Evolutionary conservation across 2,797 vertebrate species (phyloP).

Genomic region (Gymnoscopelus braueri): DNA sequence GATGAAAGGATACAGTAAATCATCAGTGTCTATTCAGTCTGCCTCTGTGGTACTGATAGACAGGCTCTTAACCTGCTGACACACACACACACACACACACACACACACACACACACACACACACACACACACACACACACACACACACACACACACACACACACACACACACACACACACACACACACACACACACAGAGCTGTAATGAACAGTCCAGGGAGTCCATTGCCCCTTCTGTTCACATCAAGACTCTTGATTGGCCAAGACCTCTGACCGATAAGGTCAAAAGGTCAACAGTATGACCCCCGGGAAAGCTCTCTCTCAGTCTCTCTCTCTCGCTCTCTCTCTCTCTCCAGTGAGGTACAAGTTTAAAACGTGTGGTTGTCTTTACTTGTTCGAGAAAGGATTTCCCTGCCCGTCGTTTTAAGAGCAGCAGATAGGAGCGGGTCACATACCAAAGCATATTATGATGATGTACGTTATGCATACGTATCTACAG

Average conservation of each 20-base stretch:
- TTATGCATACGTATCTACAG: too few species aligned
- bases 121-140: neutral
- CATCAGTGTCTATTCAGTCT: conserved; percentile 75
- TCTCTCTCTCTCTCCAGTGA: too few species aligned
- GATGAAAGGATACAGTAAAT: conserved; percentile 72
- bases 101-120: conserved; percentile 11
- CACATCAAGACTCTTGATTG: conserved; percentile 76
- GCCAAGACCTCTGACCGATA: conserved; percentile 69
- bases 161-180: conserved; percentile 16
- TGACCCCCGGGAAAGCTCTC: conserved; percentile 47
- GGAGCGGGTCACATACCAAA: too few species aligned
- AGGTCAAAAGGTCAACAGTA: conserved; percentile 66
- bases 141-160: neutral
- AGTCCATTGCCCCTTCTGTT: conserved; percentile 78
- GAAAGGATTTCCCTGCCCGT: too few species aligned
- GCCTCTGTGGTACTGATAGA: conserved; percentile 67
- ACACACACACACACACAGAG: conserved; percentile 39
- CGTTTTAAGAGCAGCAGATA: too few species aligned
- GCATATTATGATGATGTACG: too few species aligned
- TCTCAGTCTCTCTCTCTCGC: too few species aligned
- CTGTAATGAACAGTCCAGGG: conserved; percentile 79
- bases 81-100: conserved; percentile 33
- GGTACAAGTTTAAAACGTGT: neutral
- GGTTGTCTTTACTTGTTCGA: too few species aligned
- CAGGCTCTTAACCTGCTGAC: conserved; percentile 73